These are phyloP conservation scores for Linnaemya vulpina DNA, from an alignment of 2,888 invertebrate genomes.

Conservation along the genomic window DNA sequence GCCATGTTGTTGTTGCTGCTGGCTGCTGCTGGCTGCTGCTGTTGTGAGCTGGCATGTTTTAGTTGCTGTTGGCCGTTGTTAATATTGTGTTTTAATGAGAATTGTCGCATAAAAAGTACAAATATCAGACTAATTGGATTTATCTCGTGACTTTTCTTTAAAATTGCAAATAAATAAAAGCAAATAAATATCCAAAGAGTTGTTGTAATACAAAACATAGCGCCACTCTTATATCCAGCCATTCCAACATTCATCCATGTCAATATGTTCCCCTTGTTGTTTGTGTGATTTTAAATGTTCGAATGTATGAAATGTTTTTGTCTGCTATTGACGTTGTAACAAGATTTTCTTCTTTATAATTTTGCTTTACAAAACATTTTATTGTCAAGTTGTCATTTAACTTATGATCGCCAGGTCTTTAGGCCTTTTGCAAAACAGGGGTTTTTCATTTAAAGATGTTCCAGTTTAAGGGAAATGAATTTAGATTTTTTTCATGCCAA, in stretches of 20 bases:
- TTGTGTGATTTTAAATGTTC: slow-evolving; percentile 36
- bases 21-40: slow-evolving; percentile 42
- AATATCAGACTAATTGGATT: slow-evolving; percentile 83
- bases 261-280: slow-evolving; percentile 39
- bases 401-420: slow-evolving; percentile 53
- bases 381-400: slow-evolving; percentile 67
- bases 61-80: slow-evolving; percentile 46
- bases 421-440: background rate
- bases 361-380: slow-evolving; percentile 40
- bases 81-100: slow-evolving; percentile 78
- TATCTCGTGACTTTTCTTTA: slow-evolving; percentile 78
- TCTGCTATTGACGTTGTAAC: slow-evolving; percentile 10
- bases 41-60: slow-evolving; percentile 40
- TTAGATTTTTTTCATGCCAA: background rate
- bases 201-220: slow-evolving; percentile 55
- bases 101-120: slow-evolving; percentile 82
- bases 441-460: background rate
- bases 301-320: slow-evolving; percentile 50
- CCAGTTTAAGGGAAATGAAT: background rate
- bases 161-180: slow-evolving; percentile 54
- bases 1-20: slow-evolving; percentile 46
- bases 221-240: slow-evolving; percentile 66
- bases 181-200: background rate
- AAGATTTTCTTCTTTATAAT: slow-evolving; percentile 38
- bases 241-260: slow-evolving; percentile 35